Percentiles rank a stretch among this genome's conserved stretches.
Evolutionary conservation across 2,888 invertebrate species (phyloP).

Genomic region (Drosophila aldrichi): DNA sequence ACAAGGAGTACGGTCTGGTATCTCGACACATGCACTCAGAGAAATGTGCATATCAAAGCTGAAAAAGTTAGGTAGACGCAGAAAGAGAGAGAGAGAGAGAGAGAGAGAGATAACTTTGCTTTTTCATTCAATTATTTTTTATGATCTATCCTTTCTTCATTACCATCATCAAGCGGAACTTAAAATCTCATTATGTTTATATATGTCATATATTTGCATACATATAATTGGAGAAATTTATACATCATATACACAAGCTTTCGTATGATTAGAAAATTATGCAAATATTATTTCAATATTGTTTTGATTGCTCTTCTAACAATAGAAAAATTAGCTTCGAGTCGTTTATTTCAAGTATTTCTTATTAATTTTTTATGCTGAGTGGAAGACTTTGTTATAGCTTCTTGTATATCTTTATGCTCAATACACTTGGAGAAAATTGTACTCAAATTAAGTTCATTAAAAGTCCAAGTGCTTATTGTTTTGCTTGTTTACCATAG

Average conservation of each 20-base stretch:
- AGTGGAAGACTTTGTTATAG: neutral
- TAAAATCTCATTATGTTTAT: neutral
- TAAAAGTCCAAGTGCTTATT: neutral
- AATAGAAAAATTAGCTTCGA: neutral
- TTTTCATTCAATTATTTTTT: neutral
- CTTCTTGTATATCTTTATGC: neutral
- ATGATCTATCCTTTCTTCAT: neutral
- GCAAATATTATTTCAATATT: neutral
- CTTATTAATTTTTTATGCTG: neutral
- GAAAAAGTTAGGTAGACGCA: neutral
- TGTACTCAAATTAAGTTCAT: neutral
- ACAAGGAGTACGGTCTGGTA: constrained; percentile 9
- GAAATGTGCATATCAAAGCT: neutral
- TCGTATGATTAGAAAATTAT: neutral
- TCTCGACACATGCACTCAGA: constrained; percentile 8
- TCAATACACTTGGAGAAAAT: neutral
- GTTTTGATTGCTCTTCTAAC: neutral
- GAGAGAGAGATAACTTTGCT: neutral
- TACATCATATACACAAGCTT: neutral
- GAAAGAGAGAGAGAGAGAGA: no score
- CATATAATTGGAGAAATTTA: neutral
- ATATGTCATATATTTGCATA: neutral
- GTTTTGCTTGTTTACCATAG: neutral
- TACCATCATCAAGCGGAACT: neutral
- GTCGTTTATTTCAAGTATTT: neutral